These are phyloP conservation scores for Harpagoxenus sublaevis DNA, from an alignment of 2,888 invertebrate genomes.

Conservation along the genomic window DNA sequence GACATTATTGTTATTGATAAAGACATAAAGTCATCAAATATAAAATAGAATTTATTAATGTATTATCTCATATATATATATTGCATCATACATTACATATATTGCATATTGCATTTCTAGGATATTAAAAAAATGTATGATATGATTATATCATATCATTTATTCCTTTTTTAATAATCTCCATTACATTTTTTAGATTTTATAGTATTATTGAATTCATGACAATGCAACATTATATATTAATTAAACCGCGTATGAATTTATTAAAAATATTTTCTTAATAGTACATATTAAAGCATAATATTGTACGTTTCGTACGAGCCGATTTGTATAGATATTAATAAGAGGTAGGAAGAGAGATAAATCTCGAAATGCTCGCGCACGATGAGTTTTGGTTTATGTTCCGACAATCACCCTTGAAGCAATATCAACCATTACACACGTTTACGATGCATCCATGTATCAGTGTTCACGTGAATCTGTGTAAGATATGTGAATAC, in stretches of 20 bases:
- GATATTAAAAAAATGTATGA: background rate
- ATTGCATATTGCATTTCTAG: background rate
- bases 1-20: background rate
- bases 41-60: background rate
- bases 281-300: background rate
- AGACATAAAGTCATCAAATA: background rate
- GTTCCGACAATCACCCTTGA: background rate
- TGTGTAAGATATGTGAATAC: conserved; percentile 25
- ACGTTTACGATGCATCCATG: background rate
- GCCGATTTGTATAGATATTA: background rate
- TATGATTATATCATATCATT: background rate
- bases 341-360: background rate
- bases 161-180: background rate
- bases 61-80: background rate
- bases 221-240: background rate
- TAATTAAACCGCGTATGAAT: background rate
- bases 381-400: background rate
- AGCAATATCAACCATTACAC: background rate
- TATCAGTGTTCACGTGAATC: conserved; percentile 6
- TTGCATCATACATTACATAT: background rate
- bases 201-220: background rate
- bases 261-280: background rate
- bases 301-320: background rate
- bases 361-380: background rate
- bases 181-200: background rate